These are phyloP conservation scores for Drosophila merina DNA, from an alignment of 2,888 invertebrate species.

Conservation along the genomic window DNA sequence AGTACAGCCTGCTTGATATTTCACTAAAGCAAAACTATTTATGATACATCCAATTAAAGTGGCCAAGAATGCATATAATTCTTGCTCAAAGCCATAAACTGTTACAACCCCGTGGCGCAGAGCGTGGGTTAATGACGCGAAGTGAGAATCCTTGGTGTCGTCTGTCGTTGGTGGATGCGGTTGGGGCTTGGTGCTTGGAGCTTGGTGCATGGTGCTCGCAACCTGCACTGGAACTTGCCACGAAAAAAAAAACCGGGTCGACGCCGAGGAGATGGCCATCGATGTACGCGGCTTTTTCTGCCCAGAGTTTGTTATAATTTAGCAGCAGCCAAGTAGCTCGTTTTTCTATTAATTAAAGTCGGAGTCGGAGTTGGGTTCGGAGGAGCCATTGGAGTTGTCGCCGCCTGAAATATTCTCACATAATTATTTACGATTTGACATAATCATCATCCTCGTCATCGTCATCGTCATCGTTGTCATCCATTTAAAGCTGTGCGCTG, in stretches of 20 bases:
- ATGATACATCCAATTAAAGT: conserved; percentile 37
- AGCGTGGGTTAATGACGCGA: conserved; percentile 44
- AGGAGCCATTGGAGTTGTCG: conserved; percentile 37
- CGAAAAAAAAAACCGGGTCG: background rate
- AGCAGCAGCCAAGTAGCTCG: conserved; percentile 40
- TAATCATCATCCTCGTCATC: conserved; percentile 72
- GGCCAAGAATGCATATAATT: conserved; percentile 33
- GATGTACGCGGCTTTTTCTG: conserved; percentile 61
- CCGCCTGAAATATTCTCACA: conserved; percentile 79
- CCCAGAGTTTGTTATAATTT: conserved; percentile 57
- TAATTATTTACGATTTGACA: conserved; percentile 81
- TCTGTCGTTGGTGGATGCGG: conserved; percentile 50
- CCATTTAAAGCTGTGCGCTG: conserved; percentile 35
- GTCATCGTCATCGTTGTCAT: conserved; percentile 30
- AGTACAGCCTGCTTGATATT: conserved; percentile 13
- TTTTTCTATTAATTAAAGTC: conserved; percentile 73
- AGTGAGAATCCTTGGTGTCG: conserved; percentile 41
- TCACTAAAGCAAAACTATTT: conserved; percentile 29
- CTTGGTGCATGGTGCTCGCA: background rate
- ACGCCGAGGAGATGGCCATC: conserved; percentile 43
- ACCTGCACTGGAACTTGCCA: conserved; percentile 1
- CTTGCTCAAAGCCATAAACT: conserved; percentile 29
- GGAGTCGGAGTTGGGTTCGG: conserved; percentile 35
- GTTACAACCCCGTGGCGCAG: conserved; percentile 30
- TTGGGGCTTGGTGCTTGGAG: conserved; percentile 22